Base-by-base conservation (phyloP, 37 sponge, comb jelly and placozoan species). In the Chondrosia reniformis region DNA sequence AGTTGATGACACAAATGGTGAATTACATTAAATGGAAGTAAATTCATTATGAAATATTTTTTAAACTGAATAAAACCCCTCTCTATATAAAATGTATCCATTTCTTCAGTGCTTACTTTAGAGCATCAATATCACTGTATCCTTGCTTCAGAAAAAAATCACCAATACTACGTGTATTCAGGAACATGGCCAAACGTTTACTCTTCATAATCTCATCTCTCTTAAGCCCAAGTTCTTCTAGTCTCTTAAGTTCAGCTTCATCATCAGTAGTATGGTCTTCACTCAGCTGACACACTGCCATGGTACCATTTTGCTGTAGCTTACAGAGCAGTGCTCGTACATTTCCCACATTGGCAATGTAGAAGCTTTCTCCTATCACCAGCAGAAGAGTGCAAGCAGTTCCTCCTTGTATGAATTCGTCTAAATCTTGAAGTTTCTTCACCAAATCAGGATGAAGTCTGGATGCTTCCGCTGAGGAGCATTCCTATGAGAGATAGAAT, bases 141-240 rank as follows among this genome's bases (percentile, higher is more conserved):
- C 97, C 97, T 41, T 92, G 89, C 65, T 97, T 97, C 67, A 97
- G 81, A 41, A 61, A 43, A 67, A 86, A 91, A 66, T 97, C 97
- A 22, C 97, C 97, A 78, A 97, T 93, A 56, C 84, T 89, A 8
- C 97, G 56, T 2, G 95, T 94, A 59, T 85, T 87, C 76, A 94
- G 84, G 32, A 80, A 78, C 0, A 55, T 67, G 5, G 95, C 97
- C 28, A 97, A 78, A 33, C 89, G 58, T 34, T 84, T 62, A 19
- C 33, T 31, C 24, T 55, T 32, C 27, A 57, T 33, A 33, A 97
- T 69, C 3, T 52, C 27, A 15, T 59, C 75, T 22, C 54, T 61
- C 66, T 86, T 77, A 24, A 97, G 57, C 0, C 97, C 97, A 43
- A 90, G 66, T 33, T 37, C 30, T 2, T 27, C 63, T 39, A 97